A percentile compares a stretch with the other conserved stretches of the same genome.
phyloP scores from a whole-genome alignment of 2,888 invertebrate species.

The Drosophila macrospina region DNA sequence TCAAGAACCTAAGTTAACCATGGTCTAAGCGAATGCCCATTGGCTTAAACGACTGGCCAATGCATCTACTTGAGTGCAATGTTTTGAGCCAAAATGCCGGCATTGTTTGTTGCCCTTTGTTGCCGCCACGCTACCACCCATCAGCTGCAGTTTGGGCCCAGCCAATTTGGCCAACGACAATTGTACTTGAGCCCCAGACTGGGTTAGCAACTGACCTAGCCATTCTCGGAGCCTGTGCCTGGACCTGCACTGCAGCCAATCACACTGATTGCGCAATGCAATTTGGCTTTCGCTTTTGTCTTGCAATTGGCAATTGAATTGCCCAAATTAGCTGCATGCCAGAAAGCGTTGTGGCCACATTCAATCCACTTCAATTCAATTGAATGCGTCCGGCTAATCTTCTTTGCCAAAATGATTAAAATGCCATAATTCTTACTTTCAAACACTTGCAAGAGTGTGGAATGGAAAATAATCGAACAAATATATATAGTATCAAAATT shows the following conservation, averaged over 20 bases:
- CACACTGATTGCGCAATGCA: constrained; percentile 68
- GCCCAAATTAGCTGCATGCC: constrained; percentile 56
- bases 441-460: no score
- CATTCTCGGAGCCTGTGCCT: background rate
- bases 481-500: no score
- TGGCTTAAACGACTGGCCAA: constrained; percentile 7
- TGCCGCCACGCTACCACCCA: constrained; percentile 2
- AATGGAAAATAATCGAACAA: no score
- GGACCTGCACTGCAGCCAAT: constrained; percentile 49
- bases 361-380: constrained; percentile 11
- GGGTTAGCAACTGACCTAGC: constrained; percentile 1
- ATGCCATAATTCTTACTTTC: no score
- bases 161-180: constrained; percentile 53
- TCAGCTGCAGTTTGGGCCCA: constrained; percentile 5
- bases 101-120: constrained; percentile 17
- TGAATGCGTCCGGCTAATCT: background rate
- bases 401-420: no score
- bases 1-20: constrained; percentile 38
- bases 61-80: constrained; percentile 15
- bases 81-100: constrained; percentile 19
- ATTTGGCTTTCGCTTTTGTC: constrained; percentile 66
- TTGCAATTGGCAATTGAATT: constrained; percentile 64
- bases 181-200: constrained; percentile 40
- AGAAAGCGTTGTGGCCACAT: constrained; percentile 1
- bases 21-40: background rate